Percentiles rank a stretch among this genome's conserved stretches.
Conservation (phyloP, 1,140 invertebrate genomes). For the Sminthurinus signatus region DNA sequence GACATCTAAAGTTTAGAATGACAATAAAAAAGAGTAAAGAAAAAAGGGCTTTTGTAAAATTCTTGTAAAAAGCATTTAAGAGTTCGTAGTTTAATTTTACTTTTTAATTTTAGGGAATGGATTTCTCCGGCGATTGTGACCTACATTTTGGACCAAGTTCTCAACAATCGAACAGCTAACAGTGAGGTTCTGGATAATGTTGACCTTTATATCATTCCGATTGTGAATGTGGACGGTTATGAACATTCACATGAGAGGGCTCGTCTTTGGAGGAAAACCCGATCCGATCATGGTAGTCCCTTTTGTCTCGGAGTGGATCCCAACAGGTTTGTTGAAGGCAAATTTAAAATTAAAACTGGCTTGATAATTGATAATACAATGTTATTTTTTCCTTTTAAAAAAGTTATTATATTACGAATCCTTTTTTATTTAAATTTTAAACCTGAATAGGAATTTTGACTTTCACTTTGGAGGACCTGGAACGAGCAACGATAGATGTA, state of each 20-base stretch:
- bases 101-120: too few relatives aligned
- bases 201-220: constrained; percentile 13
- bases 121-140: constrained; percentile 9
- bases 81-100: too few relatives aligned
- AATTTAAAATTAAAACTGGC: not conserved
- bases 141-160: constrained; percentile 2
- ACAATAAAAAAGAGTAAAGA: too few relatives aligned
- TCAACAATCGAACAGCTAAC: constrained; percentile 45
- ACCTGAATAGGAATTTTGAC: constrained; percentile 13
- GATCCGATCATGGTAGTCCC: constrained; percentile 34
- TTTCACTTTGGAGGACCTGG: constrained; percentile 19
- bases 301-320: constrained; percentile 55
- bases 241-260: constrained; percentile 41
- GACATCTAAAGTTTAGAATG: too few relatives aligned
- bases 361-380: not conserved
- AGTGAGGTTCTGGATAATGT: constrained; percentile 56
- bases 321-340: constrained; percentile 39
- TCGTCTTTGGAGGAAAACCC: constrained; percentile 56
- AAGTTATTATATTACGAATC: not conserved
- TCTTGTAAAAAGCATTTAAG: too few relatives aligned
- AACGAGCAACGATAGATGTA: constrained; percentile 3
- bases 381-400: not conserved
- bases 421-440: not conserved
- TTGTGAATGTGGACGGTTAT: constrained; percentile 37
- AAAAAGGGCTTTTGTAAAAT: too few relatives aligned